phyloP scores from a whole-genome alignment of 64 coral and sea anemone species.

The Pocillopora verrucosa region DNA sequence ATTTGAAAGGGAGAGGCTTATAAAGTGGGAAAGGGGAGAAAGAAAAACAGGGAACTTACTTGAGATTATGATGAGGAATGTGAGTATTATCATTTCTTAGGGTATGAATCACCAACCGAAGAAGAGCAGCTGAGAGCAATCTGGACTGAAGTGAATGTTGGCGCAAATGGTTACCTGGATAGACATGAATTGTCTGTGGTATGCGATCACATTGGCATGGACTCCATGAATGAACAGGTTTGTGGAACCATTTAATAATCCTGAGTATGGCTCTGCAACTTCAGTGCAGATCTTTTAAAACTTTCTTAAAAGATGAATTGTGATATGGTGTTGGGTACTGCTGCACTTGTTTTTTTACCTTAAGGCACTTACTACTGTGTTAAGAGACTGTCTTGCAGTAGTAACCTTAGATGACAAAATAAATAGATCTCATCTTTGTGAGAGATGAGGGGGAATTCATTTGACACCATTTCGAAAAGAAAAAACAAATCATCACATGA shows the following conservation, averaged over 20 bases:
- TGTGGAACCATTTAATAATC: background rate
- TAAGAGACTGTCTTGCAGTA: no score
- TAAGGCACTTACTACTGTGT: no score
- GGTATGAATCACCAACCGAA: constrained; percentile 77
- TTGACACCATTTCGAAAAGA: no score
- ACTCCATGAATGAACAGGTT: constrained; percentile 96
- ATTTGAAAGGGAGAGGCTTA: background rate
- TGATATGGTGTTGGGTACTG: no score
- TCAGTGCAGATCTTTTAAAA: no score
- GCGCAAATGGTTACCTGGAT: constrained; percentile 90
- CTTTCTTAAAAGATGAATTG: no score
- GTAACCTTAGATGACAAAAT: no score
- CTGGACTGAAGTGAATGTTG: constrained; percentile 99
- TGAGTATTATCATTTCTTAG: constrained; percentile 20
- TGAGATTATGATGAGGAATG: background rate
- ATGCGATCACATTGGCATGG: constrained; percentile 99
- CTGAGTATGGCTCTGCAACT: no score
- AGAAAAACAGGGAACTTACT: background rate
- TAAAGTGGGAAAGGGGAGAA: background rate
- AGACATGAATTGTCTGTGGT: constrained; percentile 93
- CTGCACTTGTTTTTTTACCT: no score
- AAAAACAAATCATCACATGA: no score
- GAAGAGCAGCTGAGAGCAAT: constrained; percentile 90
- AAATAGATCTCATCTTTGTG: no score
- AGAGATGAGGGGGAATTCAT: no score